Evolutionary conservation across 64 coral and sea anemone species (phyloP).

Genomic region (Montipora efflorescens): DNA sequence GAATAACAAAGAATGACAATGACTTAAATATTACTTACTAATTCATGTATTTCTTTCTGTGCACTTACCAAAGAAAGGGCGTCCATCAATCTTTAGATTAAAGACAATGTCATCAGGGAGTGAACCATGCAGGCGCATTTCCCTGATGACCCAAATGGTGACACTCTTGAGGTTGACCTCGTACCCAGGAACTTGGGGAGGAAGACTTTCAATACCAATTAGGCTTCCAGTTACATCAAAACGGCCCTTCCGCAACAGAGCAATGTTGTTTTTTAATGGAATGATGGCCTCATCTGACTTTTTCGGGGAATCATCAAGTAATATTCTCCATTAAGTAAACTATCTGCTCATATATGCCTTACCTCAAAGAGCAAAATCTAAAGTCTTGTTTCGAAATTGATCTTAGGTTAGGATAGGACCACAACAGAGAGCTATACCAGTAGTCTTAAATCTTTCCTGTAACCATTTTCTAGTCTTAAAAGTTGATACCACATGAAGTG

Average conservation of each 20-base stretch:
- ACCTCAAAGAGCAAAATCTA: no score
- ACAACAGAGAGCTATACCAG: no score
- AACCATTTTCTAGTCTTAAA: no score
- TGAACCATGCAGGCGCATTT: slow-evolving; percentile 27
- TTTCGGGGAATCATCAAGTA: not conserved
- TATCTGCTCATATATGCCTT: no score
- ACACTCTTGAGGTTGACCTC: not conserved
- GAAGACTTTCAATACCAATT: slow-evolving; percentile 11
- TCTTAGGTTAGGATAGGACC: no score
- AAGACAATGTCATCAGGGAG: slow-evolving; percentile 4
- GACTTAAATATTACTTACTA: no score
- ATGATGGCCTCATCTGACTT: slow-evolving; percentile 36
- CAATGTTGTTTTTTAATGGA: slow-evolving; percentile 30
- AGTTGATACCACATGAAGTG: no score
- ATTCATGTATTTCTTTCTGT: no score
- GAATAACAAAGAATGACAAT: no score
- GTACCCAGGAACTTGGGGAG: not conserved
- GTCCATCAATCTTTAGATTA: slow-evolving; percentile 30
- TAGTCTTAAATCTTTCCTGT: no score
- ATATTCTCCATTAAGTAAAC: no score
- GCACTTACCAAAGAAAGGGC: slow-evolving; percentile 40
- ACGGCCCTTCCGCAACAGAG: not conserved
- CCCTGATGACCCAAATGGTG: slow-evolving; percentile 6
- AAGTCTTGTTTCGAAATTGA: no score
- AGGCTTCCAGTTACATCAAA: not conserved